Base-by-base conservation (phyloP, 2,888 invertebrate species). In the Parelbella ahira region DNA sequence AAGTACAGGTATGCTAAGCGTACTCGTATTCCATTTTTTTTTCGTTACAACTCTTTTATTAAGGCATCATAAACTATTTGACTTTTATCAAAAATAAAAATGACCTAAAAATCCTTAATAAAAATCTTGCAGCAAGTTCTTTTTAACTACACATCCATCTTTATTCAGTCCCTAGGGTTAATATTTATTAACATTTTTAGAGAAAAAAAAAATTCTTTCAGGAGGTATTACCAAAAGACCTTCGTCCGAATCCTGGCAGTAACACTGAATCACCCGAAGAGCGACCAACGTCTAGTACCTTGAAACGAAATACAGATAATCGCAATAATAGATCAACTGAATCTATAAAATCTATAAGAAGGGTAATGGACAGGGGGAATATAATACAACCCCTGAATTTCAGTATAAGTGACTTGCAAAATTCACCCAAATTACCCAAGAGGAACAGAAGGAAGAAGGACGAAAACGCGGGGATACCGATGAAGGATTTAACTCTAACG, bases 181-280 rank as follows among this genome's bases (percentile, higher is more conserved):
- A n/a, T n/a, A n/a, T n/a, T n/a, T n/a, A n/a, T n/a, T n/a, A n/a
- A n/a, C n/a, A n/a, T n/a, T n/a, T n/a, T n/a, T n/a, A n/a, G n/a
- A n/a, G n/a, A n/a, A n/a, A n/a, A n/a, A n/a, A n/a, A n/a, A n/a
- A n/a, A n/a, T 37, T 33, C 43, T 44, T 23, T 30, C 60, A 87
- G 86, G 89, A 90, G 60, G 88, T 90, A 4, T 57, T 90, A 32
- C 90, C 90, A 1, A 78, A 69, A 49, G 75, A 77, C 45, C 54
- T 79, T 4, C 73, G 64, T 32, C 82, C 89, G 20, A 88, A 91
- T 56, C 91, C 93, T 0, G 91, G 91, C 5, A 92, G 92, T 60
- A 92, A 92, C 59, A 90, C 90, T 6, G 92, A 92, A 59, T 91
- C 92, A 0, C 91, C 92, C 0, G 91, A 91, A 63, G 89, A 90